These are phyloP conservation scores for Philantomba maxwellii DNA, from an alignment of 2,113 vertebrate species.

Conservation along the genomic window DNA sequence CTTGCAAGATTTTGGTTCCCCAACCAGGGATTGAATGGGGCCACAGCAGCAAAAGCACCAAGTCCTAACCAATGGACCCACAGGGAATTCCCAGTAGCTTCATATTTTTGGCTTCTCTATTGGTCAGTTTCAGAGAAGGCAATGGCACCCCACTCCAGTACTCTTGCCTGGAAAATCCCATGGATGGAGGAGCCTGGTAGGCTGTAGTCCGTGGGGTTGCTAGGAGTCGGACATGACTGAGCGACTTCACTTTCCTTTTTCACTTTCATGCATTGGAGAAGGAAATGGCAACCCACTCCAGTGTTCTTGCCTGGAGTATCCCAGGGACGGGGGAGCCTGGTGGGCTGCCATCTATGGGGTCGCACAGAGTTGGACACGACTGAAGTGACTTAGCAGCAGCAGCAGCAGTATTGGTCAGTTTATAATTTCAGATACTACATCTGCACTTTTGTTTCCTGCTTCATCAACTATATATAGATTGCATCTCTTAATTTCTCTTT, in stretches of 20 bases:
- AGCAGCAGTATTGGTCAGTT: neutral
- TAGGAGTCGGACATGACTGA: too few relatives aligned
- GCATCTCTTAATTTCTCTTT: neutral
- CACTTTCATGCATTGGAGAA: too few relatives aligned
- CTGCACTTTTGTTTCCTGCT: neutral
- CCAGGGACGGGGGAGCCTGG: too few relatives aligned
- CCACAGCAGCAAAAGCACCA: neutral
- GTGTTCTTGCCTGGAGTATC: too few relatives aligned
- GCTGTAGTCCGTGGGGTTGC: accelerated
- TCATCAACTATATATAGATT: neutral
- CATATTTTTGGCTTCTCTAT: neutral
- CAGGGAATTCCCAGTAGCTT: neutral
- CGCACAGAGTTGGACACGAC: too few relatives aligned
- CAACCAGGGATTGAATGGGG: neutral
- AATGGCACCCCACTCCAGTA: too few relatives aligned
- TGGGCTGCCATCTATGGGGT: too few relatives aligned
- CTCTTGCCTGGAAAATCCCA: too few relatives aligned
- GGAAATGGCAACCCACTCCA: too few relatives aligned
- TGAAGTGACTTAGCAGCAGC: too few relatives aligned
- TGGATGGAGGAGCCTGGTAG: too few relatives aligned
- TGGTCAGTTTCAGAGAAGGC: neutral
- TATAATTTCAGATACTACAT: neutral
- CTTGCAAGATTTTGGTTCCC: neutral
- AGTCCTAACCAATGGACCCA: neutral
- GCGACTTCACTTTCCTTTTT: too few relatives aligned